phyloP scores from a whole-genome alignment of 2,797 vertebrate genomes.

The Adelosebastes latens region DNA sequence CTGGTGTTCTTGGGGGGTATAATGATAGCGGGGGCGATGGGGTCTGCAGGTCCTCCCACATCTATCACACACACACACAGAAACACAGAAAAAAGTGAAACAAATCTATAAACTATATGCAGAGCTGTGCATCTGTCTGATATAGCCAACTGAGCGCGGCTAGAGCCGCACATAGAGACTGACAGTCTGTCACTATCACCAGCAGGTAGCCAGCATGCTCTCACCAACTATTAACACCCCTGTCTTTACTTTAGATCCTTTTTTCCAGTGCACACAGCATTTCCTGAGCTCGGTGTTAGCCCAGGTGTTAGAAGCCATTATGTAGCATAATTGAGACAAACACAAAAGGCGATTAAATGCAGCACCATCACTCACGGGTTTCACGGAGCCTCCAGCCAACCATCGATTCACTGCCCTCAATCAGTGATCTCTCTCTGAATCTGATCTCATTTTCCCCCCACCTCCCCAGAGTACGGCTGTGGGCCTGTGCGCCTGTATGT shows the following conservation, averaged over 20 bases:
- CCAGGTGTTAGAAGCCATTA: constrained; percentile 83
- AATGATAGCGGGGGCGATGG: constrained; percentile 94
- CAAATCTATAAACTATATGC: constrained; percentile 35
- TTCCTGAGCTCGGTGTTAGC: constrained; percentile 70
- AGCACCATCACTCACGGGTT: constrained; percentile 81
- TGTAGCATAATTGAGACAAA: constrained; percentile 86
- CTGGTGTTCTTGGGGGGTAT: constrained; percentile 95
- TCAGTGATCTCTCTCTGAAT: constrained; percentile 84
- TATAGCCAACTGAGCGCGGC: constrained; percentile 35
- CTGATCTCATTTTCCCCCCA: constrained; percentile 75
- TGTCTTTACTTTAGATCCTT: constrained; percentile 71
- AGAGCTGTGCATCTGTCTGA: constrained; percentile 32
- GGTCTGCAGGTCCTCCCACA: constrained; percentile 93
- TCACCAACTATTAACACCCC: constrained; percentile 71
- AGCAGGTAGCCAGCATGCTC: constrained; percentile 49
- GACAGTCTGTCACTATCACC: constrained; percentile 61
- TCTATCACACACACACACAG: constrained; percentile 78
- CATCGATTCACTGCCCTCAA: constrained; percentile 86
- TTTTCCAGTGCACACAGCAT: constrained; percentile 62
- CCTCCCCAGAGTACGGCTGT: constrained; percentile 51
- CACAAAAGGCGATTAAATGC: constrained; percentile 84
- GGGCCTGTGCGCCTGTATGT: constrained; percentile 45
- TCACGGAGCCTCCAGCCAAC: constrained; percentile 76
- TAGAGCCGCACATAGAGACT: constrained; percentile 27
- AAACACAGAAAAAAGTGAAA: constrained; percentile 25